These are phyloP conservation scores for Nymphalis urticae DNA, from an alignment of 2,888 invertebrate species.

Conservation along the genomic window DNA sequence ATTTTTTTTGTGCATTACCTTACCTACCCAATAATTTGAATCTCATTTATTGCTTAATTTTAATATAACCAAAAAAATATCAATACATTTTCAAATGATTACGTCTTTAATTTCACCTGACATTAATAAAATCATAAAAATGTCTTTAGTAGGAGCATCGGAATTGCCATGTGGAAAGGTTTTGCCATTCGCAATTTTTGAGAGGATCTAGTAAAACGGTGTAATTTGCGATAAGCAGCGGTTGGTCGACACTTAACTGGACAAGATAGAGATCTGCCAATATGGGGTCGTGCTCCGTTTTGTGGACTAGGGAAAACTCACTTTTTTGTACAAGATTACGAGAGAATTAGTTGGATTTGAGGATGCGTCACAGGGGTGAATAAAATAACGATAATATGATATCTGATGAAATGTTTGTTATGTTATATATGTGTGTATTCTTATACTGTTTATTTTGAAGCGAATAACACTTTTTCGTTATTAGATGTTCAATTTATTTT, in stretches of 20 bases:
- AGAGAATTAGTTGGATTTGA: slow-evolving; percentile 39
- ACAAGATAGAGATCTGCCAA: slow-evolving; percentile 63
- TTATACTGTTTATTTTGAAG: neutral
- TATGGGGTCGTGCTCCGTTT: slow-evolving; percentile 48
- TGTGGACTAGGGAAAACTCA: slow-evolving; percentile 41
- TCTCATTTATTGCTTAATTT: too few relatives aligned
- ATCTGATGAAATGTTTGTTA: neutral
- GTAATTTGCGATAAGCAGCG: slow-evolving; percentile 73
- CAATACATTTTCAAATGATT: too few relatives aligned
- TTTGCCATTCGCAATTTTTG: slow-evolving; percentile 63
- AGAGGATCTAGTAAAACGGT: slow-evolving; percentile 67
- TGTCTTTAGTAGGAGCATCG: slow-evolving; percentile 20
- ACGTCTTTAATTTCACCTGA: neutral
- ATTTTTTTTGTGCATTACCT: too few relatives aligned
- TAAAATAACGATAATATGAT: slow-evolving; percentile 29
- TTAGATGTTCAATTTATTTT: too few relatives aligned
- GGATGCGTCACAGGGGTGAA: slow-evolving; percentile 31
- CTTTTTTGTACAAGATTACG: slow-evolving; percentile 42
- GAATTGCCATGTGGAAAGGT: slow-evolving; percentile 28
- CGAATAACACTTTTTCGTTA: too few relatives aligned
- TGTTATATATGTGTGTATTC: too few relatives aligned
- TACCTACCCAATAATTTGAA: too few relatives aligned
- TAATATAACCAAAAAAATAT: too few relatives aligned
- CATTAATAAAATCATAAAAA: neutral
- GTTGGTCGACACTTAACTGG: slow-evolving; percentile 55